phyloP scores from a whole-genome alignment of 2,888 invertebrate genomes.

The Agrochola litura region DNA sequence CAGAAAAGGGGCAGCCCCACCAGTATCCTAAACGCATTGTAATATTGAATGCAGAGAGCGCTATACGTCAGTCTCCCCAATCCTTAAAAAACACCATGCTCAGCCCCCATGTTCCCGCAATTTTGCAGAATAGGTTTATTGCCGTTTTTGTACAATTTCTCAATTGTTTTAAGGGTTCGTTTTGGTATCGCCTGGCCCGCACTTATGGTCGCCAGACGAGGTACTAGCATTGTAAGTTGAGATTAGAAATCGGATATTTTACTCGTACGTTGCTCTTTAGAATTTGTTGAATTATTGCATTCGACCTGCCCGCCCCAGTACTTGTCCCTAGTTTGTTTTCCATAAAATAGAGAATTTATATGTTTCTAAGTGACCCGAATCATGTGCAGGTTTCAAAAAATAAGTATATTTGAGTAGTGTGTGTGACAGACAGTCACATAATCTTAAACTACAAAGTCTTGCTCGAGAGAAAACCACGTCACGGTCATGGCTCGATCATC shows the following conservation, averaged over 20 bases:
- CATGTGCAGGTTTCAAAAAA: background rate
- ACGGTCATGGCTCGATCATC: background rate
- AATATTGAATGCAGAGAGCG: too few species aligned
- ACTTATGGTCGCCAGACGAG: too few species aligned
- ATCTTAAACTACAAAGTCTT: background rate
- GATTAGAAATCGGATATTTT: background rate
- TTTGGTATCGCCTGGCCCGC: background rate
- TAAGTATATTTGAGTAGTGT: background rate
- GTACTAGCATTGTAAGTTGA: background rate
- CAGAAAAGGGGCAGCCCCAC: too few species aligned
- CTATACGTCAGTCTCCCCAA: too few species aligned
- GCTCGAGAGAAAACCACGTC: background rate
- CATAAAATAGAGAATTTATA: background rate
- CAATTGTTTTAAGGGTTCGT: background rate
- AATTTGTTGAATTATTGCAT: background rate
- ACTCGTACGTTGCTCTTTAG: background rate
- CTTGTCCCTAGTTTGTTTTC: background rate
- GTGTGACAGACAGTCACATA: background rate
- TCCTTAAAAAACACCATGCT: too few species aligned
- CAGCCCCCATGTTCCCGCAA: too few species aligned
- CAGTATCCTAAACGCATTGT: too few species aligned
- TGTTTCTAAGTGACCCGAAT: background rate
- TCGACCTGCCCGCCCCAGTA: background rate
- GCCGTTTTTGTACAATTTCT: background rate
- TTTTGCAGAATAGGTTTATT: background rate